phyloP scores from a whole-genome alignment of 2,113 vertebrate genomes.

The Pterocles gutturalis region DNA sequence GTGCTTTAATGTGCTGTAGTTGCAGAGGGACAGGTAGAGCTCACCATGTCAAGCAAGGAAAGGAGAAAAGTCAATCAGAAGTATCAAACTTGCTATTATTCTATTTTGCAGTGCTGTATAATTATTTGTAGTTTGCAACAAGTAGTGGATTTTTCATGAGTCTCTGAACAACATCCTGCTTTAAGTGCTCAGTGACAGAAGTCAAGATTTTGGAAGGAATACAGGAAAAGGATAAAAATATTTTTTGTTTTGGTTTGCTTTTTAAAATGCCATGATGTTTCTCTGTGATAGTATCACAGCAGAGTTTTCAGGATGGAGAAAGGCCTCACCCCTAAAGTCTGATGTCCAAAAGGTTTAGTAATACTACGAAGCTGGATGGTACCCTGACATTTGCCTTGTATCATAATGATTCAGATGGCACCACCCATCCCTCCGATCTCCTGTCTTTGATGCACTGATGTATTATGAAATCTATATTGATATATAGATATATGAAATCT shows the following conservation, averaged over 20 bases:
- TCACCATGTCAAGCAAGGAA: background rate
- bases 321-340: background rate
- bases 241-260: background rate
- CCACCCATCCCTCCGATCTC: background rate
- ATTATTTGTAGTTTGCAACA: background rate
- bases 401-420: background rate
- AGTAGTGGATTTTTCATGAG: background rate
- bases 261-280: background rate
- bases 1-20: background rate
- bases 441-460: background rate
- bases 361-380: background rate
- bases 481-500: too few species aligned
- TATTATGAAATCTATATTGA: background rate
- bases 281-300: background rate
- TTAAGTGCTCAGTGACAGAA: background rate
- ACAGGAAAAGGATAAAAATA: background rate
- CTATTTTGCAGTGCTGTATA: background rate
- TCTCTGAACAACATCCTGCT: background rate
- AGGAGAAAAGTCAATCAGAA: background rate
- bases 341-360: background rate
- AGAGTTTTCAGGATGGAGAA: background rate
- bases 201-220: background rate
- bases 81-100: background rate
- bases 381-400: background rate
- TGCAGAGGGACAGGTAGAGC: background rate